Evolutionary conservation across 2,113 vertebrate species (phyloP).

Genomic region (Pterophyllum scalare): DNA sequence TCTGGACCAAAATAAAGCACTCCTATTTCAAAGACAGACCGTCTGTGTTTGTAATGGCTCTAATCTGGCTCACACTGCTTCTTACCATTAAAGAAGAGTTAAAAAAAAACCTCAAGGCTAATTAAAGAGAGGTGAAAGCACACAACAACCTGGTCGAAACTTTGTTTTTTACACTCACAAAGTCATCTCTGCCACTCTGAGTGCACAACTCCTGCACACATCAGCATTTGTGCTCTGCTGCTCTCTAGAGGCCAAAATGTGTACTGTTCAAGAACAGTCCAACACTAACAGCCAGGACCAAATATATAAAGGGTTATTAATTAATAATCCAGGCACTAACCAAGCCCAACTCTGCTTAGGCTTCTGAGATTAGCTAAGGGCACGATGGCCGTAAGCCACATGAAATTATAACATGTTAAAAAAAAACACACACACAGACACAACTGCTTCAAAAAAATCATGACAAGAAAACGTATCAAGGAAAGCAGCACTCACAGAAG

Average conservation of each 20-base stretch:
- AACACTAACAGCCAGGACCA: neutral
- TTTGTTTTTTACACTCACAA: neutral
- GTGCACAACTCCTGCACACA: neutral
- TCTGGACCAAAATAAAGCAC: neutral
- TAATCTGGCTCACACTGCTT: neutral
- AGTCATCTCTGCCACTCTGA: neutral
- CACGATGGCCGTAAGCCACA: neutral
- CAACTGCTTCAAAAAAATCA: neutral
- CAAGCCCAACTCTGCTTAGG: neutral
- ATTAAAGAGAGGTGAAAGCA: neutral
- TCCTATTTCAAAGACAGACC: neutral
- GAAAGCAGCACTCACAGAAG: slow-evolving; percentile 71
- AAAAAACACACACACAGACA: neutral
- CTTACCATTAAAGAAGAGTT: neutral
- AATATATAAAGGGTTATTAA: neutral
- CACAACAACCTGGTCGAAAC: neutral
- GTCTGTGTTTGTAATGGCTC: neutral
- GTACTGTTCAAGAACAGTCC: neutral
- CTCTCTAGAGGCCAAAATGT: slow-evolving; percentile 44
- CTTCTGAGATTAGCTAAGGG: neutral
- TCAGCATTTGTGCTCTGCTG: slow-evolving; percentile 22
- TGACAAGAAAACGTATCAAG: neutral
- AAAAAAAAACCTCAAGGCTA: neutral
- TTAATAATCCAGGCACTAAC: neutral
- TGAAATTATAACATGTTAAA: neutral